Percentiles rank a stretch among this genome's conserved stretches.
Evolutionary conservation across 1,140 invertebrate genomes (phyloP).

Genomic region (Zaprionus davidi): DNA sequence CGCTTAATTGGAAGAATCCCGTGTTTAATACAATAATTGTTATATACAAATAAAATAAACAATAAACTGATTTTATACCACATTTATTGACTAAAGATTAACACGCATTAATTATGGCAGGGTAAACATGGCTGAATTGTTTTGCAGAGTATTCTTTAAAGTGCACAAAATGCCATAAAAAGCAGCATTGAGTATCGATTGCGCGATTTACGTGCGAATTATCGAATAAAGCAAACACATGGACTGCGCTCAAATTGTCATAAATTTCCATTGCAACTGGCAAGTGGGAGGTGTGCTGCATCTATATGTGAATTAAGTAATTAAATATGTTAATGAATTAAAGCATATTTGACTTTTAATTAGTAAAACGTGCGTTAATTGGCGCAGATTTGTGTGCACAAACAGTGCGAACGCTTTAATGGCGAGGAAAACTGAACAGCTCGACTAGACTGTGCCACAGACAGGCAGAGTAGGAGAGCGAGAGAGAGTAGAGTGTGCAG

Average conservation of each 20-base stretch:
- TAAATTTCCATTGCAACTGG: not conserved
- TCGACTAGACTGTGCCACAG: slow-evolving; percentile 4
- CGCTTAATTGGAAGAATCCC: not conserved
- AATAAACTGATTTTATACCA: not conserved
- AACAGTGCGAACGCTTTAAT: slow-evolving; percentile 24
- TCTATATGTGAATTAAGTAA: slow-evolving; percentile 48
- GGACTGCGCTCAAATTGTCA: not conserved
- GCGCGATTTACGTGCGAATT: slow-evolving; percentile 22
- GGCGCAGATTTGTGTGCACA: slow-evolving; percentile 48
- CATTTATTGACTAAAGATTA: not conserved
- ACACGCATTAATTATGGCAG: not conserved
- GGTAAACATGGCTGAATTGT: not conserved
- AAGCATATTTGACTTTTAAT: slow-evolving; percentile 63
- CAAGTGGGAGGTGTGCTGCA: not conserved
- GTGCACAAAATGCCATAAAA: not conserved
- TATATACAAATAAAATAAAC: not conserved
- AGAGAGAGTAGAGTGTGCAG: too few relatives aligned
- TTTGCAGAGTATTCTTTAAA: not conserved
- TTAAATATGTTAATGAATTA: slow-evolving; percentile 68
- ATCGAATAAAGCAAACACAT: slow-evolving; percentile 18
- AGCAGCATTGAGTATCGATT: slow-evolving; percentile 6
- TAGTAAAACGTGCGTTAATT: slow-evolving; percentile 47
- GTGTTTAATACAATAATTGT: not conserved
- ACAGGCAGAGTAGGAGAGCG: not conserved
- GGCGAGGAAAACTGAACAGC: slow-evolving; percentile 3